These are phyloP conservation scores for Dolomedes plantarius DNA, from an alignment of 2,888 invertebrate species.

Conservation along the genomic window DNA sequence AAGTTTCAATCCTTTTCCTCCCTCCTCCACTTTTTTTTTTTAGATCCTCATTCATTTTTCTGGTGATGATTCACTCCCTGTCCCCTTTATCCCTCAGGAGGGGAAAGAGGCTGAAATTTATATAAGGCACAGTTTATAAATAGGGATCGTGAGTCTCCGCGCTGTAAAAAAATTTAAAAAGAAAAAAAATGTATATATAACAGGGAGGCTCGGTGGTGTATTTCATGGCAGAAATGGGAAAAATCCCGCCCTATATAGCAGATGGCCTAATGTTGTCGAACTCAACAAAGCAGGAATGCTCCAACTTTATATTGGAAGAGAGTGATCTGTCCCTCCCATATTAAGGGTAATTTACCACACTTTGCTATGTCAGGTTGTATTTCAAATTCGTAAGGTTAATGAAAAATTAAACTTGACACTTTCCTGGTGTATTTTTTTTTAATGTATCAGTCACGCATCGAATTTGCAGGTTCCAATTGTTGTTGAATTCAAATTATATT, in stretches of 20 bases:
- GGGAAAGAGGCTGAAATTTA: conserved; percentile 43
- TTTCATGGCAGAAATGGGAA: conserved; percentile 31
- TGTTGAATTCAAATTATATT: too few species aligned
- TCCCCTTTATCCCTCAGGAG: conserved; percentile 28
- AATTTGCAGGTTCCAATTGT: too few species aligned
- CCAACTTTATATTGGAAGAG: too few species aligned
- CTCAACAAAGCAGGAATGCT: not conserved
- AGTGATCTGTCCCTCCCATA: too few species aligned
- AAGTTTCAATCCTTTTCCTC: conserved; percentile 47
- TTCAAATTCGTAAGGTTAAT: too few species aligned
- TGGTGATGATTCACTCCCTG: conserved; percentile 59
- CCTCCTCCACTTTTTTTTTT: conserved; percentile 43
- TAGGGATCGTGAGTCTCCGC: conserved; percentile 19
- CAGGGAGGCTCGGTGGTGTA: conserved; percentile 15
- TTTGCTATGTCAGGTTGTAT: too few species aligned
- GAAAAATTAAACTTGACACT: too few species aligned
- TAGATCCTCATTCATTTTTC: conserved; percentile 64
- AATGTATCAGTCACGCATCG: too few species aligned
- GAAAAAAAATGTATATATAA: too few species aligned
- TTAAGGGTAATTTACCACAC: too few species aligned
- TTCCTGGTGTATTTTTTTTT: too few species aligned
- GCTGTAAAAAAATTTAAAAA: too few species aligned
- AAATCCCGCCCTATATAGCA: conserved; percentile 35
- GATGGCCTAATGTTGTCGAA: conserved; percentile 29
- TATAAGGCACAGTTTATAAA: conserved; percentile 49